These are phyloP conservation scores for Phortica magna DNA, from an alignment of 2,888 invertebrate genomes.

Conservation along the genomic window DNA sequence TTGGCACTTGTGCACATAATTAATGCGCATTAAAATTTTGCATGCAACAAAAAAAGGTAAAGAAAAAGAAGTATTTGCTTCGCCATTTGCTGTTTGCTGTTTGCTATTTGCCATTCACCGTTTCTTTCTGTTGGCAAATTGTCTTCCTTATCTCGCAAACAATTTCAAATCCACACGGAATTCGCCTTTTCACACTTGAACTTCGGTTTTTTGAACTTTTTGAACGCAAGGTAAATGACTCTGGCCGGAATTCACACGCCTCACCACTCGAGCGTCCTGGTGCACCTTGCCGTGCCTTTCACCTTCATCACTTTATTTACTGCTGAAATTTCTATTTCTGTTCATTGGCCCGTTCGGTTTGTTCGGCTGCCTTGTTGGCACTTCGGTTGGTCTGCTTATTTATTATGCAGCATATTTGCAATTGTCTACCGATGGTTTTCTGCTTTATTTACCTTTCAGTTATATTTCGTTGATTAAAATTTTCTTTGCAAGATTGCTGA, in stretches of 20 bases:
- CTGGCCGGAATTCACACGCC: neutral
- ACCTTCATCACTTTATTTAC: conserved; percentile 39
- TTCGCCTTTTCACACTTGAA: conserved; percentile 18
- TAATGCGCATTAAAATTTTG: conserved; percentile 6
- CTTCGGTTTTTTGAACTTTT: conserved; percentile 13
- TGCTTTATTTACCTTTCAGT: too few relatives aligned
- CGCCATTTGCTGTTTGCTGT: neutral
- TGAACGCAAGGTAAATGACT: neutral
- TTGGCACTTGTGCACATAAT: neutral
- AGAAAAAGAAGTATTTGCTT: neutral
- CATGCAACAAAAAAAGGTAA: neutral
- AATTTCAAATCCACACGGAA: neutral
- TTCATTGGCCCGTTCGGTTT: neutral
- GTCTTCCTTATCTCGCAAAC: neutral
- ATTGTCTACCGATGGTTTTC: neutral
- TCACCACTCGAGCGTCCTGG: conserved; percentile 37
- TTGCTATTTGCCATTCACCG: neutral
- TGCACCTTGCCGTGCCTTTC: conserved; percentile 28
- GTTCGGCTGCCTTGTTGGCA: neutral
- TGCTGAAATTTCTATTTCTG: conserved; percentile 42
- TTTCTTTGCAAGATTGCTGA: too few relatives aligned
- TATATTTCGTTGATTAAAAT: too few relatives aligned
- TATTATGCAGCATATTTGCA: conserved; percentile 40
- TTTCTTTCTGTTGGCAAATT: neutral
- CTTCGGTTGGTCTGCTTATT: conserved; percentile 23